phyloP scores from a whole-genome alignment of 2,888 invertebrate genomes.

The Spisula subtruncata region DNA sequence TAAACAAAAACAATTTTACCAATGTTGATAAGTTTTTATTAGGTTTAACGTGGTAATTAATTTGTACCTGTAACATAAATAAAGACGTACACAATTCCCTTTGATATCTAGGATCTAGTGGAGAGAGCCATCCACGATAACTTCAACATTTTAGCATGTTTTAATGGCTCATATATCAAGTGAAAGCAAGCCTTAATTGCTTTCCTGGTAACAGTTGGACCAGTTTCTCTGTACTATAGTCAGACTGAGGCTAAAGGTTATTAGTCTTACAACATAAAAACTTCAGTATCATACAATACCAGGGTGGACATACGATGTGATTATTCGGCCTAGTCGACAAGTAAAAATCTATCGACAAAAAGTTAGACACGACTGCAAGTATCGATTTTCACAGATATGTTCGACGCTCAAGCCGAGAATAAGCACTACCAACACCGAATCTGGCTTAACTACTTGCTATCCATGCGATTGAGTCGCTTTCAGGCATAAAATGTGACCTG shows the following conservation, averaged over 20 bases:
- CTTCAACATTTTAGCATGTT: constrained; percentile 13
- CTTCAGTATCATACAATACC: constrained; percentile 2
- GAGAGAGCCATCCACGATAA: neutral
- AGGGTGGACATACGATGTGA: no score
- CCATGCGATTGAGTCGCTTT: no score
- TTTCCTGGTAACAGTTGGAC: neutral
- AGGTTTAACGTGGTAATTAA: constrained; percentile 56
- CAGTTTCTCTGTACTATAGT: neutral
- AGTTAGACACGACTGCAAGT: no score
- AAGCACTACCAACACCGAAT: no score
- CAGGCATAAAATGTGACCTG: no score
- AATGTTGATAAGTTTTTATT: constrained; percentile 62
- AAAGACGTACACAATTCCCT: constrained; percentile 39
- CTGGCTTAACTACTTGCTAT: no score
- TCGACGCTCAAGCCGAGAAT: no score
- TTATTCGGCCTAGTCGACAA: no score
- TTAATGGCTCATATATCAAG: neutral
- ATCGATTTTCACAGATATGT: no score
- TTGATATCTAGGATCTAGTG: constrained; percentile 22
- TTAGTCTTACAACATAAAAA: constrained; percentile 7
- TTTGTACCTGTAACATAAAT: constrained; percentile 49
- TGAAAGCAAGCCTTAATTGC: constrained; percentile 9
- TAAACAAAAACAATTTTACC: neutral
- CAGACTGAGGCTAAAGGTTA: constrained; percentile 8
- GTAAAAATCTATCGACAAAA: no score